Evolutionary conservation across 1,140 invertebrate species (phyloP), one percentile per base, ranked within the genome.

Genomic region (Drosophila lacteicornis): DNA sequence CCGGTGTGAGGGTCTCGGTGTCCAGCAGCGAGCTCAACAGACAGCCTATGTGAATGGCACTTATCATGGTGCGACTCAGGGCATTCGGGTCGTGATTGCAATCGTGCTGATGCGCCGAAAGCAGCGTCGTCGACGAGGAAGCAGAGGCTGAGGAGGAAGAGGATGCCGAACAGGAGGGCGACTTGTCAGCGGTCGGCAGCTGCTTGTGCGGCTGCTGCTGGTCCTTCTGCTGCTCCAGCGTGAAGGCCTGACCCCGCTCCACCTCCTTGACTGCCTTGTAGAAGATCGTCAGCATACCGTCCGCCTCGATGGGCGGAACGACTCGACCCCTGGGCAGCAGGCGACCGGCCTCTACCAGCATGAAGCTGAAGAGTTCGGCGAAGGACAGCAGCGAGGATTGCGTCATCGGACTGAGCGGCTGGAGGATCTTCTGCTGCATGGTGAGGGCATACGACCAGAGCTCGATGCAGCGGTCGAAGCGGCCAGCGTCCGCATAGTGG

Each of bases 381-480:
- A 99, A 99, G 77, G 97, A 98, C 86, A 98, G 96, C 25, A 99
- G 94, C 66, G 96, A 97, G 88, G 96, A 98, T 93, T 99, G 98
- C 13, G 98, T 99, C 96, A 98, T 97, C 5, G 97, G 97, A 93
- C 97, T 98, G 9, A 99, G 94, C n/a, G 98, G 96, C 80, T 98
- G 97, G 57, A 99, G 94, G 93, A 98, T 97, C 68, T 95, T 96
- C 92, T 98, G 97, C 93, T 99, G 98, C 96, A 99, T 98, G 91
- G 99, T 97, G 11, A 99, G 93, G n/a, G 98, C 98, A 93, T 99
- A 98, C 93, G 97, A 98, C 98, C 98, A 99, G 36, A 99, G 94
- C 83, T 97, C 95, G 67, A 99, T 97, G 93, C 98, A 99, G 57
- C 98, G 95, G 77, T 96, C 95, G 93, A 99, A 99, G 91, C 98